These are phyloP conservation scores for Strix aluco DNA, from an alignment of 2,113 vertebrate genomes.

Conservation along the genomic window DNA sequence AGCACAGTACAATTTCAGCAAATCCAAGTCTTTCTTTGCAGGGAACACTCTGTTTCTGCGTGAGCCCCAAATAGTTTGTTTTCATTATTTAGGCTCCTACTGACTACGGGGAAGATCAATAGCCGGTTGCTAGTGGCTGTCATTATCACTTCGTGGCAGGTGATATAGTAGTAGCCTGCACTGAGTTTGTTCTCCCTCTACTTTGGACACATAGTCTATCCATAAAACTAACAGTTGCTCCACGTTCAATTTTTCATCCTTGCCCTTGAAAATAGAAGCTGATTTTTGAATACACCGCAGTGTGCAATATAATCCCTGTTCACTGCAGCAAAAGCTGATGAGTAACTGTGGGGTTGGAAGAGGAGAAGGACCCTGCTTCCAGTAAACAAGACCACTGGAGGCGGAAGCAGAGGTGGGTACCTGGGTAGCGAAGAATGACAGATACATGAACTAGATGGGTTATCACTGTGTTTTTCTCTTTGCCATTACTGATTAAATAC, in stretches of 20 bases:
- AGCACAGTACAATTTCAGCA: neutral
- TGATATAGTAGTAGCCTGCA: neutral
- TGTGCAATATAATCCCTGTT: neutral
- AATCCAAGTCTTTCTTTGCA: neutral
- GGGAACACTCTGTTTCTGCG: neutral
- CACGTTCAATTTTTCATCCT: neutral
- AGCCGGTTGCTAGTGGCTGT: neutral
- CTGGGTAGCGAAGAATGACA: neutral
- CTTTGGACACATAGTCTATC: slow-evolving; percentile 14
- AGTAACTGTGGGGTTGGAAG: neutral
- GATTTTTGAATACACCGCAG: neutral
- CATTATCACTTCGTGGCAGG: neutral
- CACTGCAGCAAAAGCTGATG: neutral
- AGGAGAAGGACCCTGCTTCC: neutral
- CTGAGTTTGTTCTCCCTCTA: neutral
- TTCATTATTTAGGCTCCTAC: neutral
- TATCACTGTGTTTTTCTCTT: neutral
- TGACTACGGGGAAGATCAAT: neutral
- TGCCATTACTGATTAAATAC: neutral
- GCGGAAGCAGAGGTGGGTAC: neutral
- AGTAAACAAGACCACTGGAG: neutral
- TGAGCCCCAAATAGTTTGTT: neutral
- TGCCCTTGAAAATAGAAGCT: slow-evolving; percentile 28
- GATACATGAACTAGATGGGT: neutral
- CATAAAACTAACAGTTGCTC: slow-evolving; percentile 3